Evolutionary conservation across 2,113 vertebrate genomes (phyloP).

Genomic region (Aphelocoma coerulescens): DNA sequence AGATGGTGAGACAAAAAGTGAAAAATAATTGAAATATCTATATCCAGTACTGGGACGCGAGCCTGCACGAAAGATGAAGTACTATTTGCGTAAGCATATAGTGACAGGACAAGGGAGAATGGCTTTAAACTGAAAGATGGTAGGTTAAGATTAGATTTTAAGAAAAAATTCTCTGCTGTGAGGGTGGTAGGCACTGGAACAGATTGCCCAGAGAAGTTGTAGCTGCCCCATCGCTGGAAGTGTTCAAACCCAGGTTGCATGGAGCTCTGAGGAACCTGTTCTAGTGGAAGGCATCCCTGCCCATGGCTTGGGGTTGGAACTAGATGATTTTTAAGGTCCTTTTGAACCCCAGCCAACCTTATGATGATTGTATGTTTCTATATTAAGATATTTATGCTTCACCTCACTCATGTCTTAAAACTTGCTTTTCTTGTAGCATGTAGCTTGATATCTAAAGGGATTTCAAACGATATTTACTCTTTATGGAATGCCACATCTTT

Average conservation of each 20-base stretch:
- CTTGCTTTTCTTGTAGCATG: not conserved
- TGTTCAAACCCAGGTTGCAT: not conserved
- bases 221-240: not conserved
- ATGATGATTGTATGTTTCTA: not conserved
- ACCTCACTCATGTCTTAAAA: not conserved
- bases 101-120: not conserved
- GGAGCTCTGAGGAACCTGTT: not conserved
- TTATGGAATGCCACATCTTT: not conserved
- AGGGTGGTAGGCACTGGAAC: not conserved
- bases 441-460: not conserved
- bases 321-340: not conserved
- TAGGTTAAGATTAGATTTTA: not conserved
- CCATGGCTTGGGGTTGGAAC: fast-evolving
- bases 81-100: not conserved
- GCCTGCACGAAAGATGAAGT: not conserved
- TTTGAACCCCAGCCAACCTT: fast-evolving
- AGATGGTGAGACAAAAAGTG: not conserved
- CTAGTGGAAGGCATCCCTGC: not conserved
- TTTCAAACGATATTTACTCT: not conserved
- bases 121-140: not conserved
- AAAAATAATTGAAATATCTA: not conserved
- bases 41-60: not conserved
- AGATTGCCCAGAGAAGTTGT: not conserved
- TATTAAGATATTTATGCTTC: not conserved
- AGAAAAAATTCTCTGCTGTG: not conserved